phyloP scores from a whole-genome alignment of 2,113 vertebrate genomes.

The Tricholaema leucomelas region DNA sequence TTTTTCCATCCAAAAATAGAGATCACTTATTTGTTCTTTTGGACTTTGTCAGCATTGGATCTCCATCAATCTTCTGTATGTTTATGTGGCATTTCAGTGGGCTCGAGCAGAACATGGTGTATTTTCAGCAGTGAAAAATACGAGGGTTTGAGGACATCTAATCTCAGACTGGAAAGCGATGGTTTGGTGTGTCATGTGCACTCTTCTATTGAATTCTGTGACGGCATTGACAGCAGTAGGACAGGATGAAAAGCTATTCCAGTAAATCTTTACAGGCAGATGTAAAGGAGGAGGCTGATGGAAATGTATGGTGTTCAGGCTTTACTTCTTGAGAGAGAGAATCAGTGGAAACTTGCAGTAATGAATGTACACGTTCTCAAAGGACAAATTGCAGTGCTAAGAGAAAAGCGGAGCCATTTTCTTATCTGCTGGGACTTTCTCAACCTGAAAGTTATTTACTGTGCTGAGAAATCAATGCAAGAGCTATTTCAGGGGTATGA shows the following conservation, averaged over 20 bases:
- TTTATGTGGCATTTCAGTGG: not conserved
- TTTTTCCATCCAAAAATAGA: not conserved
- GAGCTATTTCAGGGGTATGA: not conserved
- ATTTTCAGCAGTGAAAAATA: not conserved
- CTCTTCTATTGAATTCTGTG: not conserved
- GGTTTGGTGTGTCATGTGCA: not conserved
- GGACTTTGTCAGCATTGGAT: not conserved
- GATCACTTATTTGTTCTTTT: not conserved
- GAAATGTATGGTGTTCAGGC: not conserved
- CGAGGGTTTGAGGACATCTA: not conserved
- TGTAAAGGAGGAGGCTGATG: not conserved
- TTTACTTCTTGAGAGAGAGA: not conserved
- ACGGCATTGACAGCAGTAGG: not conserved
- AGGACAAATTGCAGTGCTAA: not conserved
- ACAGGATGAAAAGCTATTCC: not conserved
- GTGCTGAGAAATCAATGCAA: not conserved
- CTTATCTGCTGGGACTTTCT: not conserved
- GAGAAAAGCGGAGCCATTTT: not conserved
- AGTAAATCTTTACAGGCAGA: not conserved
- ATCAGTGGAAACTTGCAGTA: not conserved
- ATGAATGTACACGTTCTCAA: not conserved
- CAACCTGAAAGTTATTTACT: not conserved
- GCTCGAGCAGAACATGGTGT: not conserved
- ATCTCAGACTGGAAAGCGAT: not conserved
- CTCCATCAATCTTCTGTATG: not conserved